phyloP scores from a whole-genome alignment of 2,888 invertebrate genomes.

The Neria commutata region DNA sequence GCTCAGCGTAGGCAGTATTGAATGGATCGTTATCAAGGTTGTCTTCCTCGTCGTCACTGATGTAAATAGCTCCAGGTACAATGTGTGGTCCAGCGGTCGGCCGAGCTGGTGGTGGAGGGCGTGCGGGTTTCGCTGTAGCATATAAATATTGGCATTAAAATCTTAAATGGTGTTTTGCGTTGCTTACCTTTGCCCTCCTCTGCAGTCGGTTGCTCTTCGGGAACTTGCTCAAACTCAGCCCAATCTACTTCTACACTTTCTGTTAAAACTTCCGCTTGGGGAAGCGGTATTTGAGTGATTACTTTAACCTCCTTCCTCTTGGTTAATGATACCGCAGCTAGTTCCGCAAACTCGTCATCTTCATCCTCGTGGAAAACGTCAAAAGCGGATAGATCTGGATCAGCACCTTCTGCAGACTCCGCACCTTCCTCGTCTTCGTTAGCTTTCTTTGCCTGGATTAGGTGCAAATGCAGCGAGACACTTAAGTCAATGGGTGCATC shows the following conservation, averaged over 20 bases:
- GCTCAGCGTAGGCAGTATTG: conserved; percentile 82
- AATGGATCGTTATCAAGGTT: conserved; percentile 73
- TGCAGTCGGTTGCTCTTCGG: conserved; percentile 52
- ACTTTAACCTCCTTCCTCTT: conserved; percentile 64
- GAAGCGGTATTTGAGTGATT: conserved; percentile 54
- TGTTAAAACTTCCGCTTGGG: conserved; percentile 64
- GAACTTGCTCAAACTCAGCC: conserved; percentile 71
- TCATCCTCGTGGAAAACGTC: conserved; percentile 68
- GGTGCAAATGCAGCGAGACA: conserved; percentile 68
- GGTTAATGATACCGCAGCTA: conserved; percentile 78
- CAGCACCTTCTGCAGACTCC: conserved; percentile 34
- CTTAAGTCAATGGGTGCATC: conserved; percentile 75
- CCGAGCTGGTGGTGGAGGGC: conserved; percentile 60
- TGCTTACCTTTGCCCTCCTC: conserved; percentile 33
- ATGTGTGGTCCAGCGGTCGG: conserved; percentile 55
- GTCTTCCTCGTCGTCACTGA: conserved; percentile 66
- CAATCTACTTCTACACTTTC: conserved; percentile 65
- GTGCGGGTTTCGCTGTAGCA: conserved; percentile 51
- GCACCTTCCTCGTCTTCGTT: conserved; percentile 44
- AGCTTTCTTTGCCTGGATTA: conserved; percentile 62
- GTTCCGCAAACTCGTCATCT: conserved; percentile 77
- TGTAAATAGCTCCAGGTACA: conserved; percentile 48
- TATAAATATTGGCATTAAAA: not conserved
- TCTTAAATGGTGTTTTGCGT: not conserved
- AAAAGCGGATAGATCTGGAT: conserved; percentile 64